Conservation (phyloP, 2,888 invertebrate genomes). For the Lutraria lutraria region DNA sequence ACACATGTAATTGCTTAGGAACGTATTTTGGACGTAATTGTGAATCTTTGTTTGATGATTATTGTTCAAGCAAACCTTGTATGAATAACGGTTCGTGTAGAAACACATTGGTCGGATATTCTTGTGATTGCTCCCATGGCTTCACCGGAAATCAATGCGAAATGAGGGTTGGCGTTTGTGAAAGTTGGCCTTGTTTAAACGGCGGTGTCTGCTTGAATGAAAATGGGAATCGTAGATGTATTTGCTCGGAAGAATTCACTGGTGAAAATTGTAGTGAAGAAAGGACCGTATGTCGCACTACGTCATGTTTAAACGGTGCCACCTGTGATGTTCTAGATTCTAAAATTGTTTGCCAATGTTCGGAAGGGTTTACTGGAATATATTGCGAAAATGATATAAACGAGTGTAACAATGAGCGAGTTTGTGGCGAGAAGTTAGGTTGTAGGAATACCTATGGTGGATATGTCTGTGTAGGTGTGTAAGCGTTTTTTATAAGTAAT, state of each 20-base stretch:
- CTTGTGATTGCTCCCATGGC: background rate
- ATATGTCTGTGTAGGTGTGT: background rate
- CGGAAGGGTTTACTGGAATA: background rate
- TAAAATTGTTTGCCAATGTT: background rate
- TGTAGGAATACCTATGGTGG: background rate
- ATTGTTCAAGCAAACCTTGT: slow-evolving; percentile 63
- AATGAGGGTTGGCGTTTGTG: background rate
- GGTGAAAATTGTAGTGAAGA: background rate
- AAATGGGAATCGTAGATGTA: background rate
- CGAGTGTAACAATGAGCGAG: background rate
- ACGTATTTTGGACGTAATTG: background rate
- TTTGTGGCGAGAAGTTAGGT: background rate
- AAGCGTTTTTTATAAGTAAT: too few species aligned
- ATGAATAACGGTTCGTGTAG: background rate
- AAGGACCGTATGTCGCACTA: background rate
- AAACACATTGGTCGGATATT: background rate
- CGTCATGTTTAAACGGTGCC: background rate
- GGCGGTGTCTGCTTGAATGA: background rate
- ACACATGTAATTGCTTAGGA: background rate
- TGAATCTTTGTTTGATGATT: slow-evolving; percentile 67
- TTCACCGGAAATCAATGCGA: background rate
- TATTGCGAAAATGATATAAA: slow-evolving; percentile 3
- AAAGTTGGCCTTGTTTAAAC: background rate
- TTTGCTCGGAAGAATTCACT: background rate
- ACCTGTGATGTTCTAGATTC: background rate